A percentile compares a stretch with the other conserved stretches of the same genome.
Conservation (phyloP, 2,888 invertebrate genomes). For the Aphidius colemani region DNA sequence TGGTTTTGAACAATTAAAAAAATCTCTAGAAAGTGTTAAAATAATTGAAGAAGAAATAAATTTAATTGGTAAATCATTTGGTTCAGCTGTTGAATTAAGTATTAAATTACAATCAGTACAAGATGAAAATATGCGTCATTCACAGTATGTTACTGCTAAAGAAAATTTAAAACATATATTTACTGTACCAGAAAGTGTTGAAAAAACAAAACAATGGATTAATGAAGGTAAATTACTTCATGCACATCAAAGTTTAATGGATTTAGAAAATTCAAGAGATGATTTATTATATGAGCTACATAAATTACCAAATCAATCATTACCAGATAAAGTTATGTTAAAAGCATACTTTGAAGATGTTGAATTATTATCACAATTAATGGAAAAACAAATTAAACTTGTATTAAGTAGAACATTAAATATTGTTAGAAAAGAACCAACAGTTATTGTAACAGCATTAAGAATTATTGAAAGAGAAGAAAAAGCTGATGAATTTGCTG, state of each 20-base stretch:
- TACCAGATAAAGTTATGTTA: conserved; percentile 88
- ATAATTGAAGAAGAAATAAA: conserved; percentile 63
- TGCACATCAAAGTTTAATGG: conserved; percentile 91
- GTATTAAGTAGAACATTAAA: conserved; percentile 89
- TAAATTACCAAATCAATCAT: conserved; percentile 87
- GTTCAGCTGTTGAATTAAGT: conserved; percentile 78
- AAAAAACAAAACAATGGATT: conserved; percentile 91
- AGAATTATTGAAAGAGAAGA: conserved; percentile 97
- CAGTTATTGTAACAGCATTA: conserved; percentile 92
- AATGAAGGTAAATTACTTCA: conserved; percentile 92
- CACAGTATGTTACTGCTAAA: conserved; percentile 96
- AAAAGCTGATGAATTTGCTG: conserved; percentile 86
- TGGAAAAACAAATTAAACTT: conserved; percentile 90
- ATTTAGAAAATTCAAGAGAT: conserved; percentile 95
- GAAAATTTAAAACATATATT: conserved; percentile 98
- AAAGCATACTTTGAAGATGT: conserved; percentile 97
- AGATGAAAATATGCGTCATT: conserved; percentile 92
- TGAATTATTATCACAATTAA: conserved; percentile 81
- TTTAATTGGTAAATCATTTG: conserved; percentile 73
- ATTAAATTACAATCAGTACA: conserved; percentile 82
- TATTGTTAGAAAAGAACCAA: conserved; percentile 92
- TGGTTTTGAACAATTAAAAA: conserved; percentile 87
- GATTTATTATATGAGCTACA: conserved; percentile 93
- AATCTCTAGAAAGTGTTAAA: conserved; percentile 81
- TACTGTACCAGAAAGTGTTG: conserved; percentile 94